Evolutionary conservation across 2,888 invertebrate genomes (phyloP), one percentile per base, ranked within the genome.

Genomic region (Cryptus viduatorius): DNA sequence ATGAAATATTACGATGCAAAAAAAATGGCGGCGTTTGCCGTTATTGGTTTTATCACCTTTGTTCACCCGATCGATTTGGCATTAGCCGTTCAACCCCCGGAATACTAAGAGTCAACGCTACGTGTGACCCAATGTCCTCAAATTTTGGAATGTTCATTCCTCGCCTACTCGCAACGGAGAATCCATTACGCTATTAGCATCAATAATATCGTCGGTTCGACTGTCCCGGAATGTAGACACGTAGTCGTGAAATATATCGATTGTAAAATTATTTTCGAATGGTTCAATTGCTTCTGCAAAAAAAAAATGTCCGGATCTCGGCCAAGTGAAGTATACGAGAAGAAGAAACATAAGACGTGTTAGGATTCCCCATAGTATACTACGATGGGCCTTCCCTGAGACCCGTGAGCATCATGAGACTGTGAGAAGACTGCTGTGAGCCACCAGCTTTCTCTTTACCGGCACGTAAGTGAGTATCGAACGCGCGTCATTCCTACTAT

Each of bases 371-470:
- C 19, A 7, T n/a, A 16, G 65, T 65, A 42, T 10, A 65, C 42
- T 42, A 7, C 65, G 19, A 42, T 37, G 56, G 67, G 50, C 50
- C 61, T 77, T 77, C 77, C 71, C 71, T 71, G 65, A 53, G 79
- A 76, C 67, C 59, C 59, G 44, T 37, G 64, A 69, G 44, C 50
- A 68, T 71, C 79, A 65, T 59, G 76, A 42, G 75, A 75, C 76
- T 72, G 37, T 56, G 68, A 48, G 72, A 65, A 71, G 67, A 69
- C 46, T 37, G 64, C 16, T 31, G 64, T 44, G 5, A 46, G 50
- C 42, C 50, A 53, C 10, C 73, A 84, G 84, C 84, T 84, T 84
- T 84, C 81, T 84, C 84, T 84, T 84, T 73, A 48, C 46, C 75
- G 64, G 44, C 64, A 64, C 73, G 64, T 64, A 65, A 37, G 16